Percentiles rank a stretch among this genome's conserved stretches.
Conservation (phyloP, 2,113 vertebrate species). For the Sebastes fasciatus region DNA sequence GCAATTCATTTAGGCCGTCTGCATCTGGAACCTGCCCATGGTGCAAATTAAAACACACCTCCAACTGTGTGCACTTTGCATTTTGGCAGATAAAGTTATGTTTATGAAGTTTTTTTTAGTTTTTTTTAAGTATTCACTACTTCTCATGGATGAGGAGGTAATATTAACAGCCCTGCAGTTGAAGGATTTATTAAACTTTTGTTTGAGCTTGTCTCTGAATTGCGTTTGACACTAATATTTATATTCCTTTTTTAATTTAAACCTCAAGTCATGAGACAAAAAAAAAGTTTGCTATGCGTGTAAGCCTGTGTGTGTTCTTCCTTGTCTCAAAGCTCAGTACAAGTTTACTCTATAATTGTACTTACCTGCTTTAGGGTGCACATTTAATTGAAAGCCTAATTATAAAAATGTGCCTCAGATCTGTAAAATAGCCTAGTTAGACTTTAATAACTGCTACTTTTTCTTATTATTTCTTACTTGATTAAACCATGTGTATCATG, state of each 20-base stretch:
- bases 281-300: background rate
- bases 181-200: background rate
- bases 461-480: background rate
- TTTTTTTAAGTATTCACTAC: background rate
- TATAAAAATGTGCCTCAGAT: conserved; percentile 64
- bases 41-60: conserved; percentile 40
- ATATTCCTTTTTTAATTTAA: conserved; percentile 5
- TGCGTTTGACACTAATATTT: conserved; percentile 4
- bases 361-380: conserved; percentile 60
- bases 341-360: conserved; percentile 62
- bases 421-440: conserved; percentile 64
- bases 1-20: conserved; percentile 23
- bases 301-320: conserved; percentile 16
- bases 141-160: background rate
- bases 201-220: background rate
- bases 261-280: background rate
- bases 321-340: conserved; percentile 20
- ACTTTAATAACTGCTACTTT: conserved; percentile 33
- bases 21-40: conserved; percentile 12
- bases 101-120: background rate
- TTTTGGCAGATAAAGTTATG: conserved; percentile 9
- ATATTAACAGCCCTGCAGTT: background rate
- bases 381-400: conserved; percentile 70
- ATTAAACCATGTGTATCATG: background rate
- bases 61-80: conserved; percentile 21